Percentiles rank a stretch among this genome's conserved stretches.
Evolutionary conservation across 35 echinoderm and acorn worm genomes (phyloP).

Genomic region (Amphiura filiformis): DNA sequence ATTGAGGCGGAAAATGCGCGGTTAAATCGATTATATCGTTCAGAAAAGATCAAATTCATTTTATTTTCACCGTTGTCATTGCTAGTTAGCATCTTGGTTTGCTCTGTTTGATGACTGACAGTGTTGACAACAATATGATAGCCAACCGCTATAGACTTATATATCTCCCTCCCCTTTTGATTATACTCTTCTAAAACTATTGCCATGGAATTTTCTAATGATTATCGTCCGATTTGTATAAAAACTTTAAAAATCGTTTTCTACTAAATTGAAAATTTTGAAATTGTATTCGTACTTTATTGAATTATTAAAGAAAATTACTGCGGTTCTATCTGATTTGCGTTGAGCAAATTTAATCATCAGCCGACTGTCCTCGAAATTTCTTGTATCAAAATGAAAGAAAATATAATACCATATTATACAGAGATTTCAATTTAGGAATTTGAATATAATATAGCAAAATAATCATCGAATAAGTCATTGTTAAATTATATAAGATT

Average conservation of each 20-base stretch:
- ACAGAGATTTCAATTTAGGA: too few relatives aligned
- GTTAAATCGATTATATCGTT: slow-evolving; percentile 6
- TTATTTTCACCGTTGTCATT: background rate
- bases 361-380: too few relatives aligned
- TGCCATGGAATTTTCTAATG: background rate
- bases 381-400: too few relatives aligned
- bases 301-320: background rate
- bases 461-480: too few relatives aligned
- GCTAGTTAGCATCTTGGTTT: background rate
- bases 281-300: background rate
- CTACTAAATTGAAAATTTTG: background rate
- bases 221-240: background rate
- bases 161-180: background rate
- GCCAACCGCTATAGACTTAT: background rate
- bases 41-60: background rate
- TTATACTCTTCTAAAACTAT: background rate
- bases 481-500: too few relatives aligned
- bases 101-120: background rate
- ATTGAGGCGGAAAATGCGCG: slow-evolving; percentile 5
- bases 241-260: background rate
- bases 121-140: background rate
- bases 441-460: too few relatives aligned
- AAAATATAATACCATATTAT: too few relatives aligned
- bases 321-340: background rate
- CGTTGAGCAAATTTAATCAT: background rate